Percentiles rank a stretch among this genome's conserved stretches.
These are phyloP conservation scores for Tubulanus polymorphus DNA, from an alignment of 2,888 invertebrate species.

Conservation along the genomic window DNA sequence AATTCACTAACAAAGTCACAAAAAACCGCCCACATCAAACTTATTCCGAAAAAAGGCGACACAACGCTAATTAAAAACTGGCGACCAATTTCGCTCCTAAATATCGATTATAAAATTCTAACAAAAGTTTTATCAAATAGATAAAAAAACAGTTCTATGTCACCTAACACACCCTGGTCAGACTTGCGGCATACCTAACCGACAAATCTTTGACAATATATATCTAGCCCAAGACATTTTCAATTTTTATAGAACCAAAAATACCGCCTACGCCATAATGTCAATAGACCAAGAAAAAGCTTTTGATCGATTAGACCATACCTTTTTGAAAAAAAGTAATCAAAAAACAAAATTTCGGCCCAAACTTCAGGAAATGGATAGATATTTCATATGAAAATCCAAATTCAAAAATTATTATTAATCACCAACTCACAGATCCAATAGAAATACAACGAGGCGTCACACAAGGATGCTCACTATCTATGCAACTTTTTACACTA, in stretches of 20 bases:
- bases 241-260: background rate
- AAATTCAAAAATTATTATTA: slow-evolving; percentile 1
- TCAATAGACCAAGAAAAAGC: slow-evolving; percentile 8
- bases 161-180: background rate
- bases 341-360: slow-evolving; percentile 1
- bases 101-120: background rate
- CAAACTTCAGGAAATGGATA: slow-evolving; percentile 3
- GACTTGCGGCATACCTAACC: background rate
- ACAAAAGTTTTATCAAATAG: background rate
- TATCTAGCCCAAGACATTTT: background rate
- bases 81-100: background rate
- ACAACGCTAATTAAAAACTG: background rate
- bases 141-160: background rate
- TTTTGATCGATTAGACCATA: slow-evolving; percentile 6
- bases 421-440: background rate
- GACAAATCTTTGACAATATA: background rate
- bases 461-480: slow-evolving; percentile 7
- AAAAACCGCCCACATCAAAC: background rate
- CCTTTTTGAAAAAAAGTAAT: slow-evolving; percentile 3
- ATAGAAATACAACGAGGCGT: background rate
- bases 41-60: background rate
- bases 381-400: background rate
- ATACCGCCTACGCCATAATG: background rate
- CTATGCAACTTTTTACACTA: slow-evolving; percentile 1
- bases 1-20: background rate